Base-by-base conservation (phyloP, 2,113 vertebrate species). In the Lophotis ruficrista region DNA sequence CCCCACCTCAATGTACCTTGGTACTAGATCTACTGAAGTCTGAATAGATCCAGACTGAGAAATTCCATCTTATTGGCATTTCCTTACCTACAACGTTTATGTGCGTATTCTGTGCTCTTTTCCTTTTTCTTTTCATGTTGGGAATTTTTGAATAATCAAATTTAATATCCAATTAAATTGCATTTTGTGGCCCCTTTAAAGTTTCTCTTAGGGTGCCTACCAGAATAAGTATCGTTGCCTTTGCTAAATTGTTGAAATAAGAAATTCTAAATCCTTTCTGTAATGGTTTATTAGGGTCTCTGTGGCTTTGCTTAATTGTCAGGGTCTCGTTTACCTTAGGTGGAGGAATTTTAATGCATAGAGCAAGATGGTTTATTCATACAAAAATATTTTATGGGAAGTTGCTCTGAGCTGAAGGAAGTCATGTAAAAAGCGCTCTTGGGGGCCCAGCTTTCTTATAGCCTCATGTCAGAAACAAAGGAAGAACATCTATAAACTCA, bases 331-430 rank as follows among this genome's bases (percentile, higher is more conserved):
- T 96, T 94, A 93, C 72, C 48, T 71, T 83, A 87, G 65, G 76
- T 12, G 1, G 57, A 97, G 87, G 97, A 97, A 97, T 97, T 94
- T 97, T 96, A 97, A 96, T 83, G 61, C 86, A 27, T 27, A 66
- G 62, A 83, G 91, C 48, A 93, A 92, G 91, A 93, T 90, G 77
- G 91, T 94, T 94, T 96, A 87, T 96, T 96, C 83, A 94, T 94
- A 97, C 75, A 97, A 80, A 96, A 94, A 82, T 93, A 81, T 88
- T 97, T 97, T 95, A 96, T 95, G 91, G 72, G 64, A 87, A 66
- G 64, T 95, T 95, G 83, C 73, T 97, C 64, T 76, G 71, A 96
- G 86, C 89, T 93, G 90, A 88, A 89, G 93, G 83, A 95, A 97
- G 79, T 86, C 12, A 45, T 78, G 88, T 95, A 96, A 97, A 96